Base-by-base conservation (phyloP, 2,888 invertebrate genomes). In the Cryptocephalus primarius region DNA sequence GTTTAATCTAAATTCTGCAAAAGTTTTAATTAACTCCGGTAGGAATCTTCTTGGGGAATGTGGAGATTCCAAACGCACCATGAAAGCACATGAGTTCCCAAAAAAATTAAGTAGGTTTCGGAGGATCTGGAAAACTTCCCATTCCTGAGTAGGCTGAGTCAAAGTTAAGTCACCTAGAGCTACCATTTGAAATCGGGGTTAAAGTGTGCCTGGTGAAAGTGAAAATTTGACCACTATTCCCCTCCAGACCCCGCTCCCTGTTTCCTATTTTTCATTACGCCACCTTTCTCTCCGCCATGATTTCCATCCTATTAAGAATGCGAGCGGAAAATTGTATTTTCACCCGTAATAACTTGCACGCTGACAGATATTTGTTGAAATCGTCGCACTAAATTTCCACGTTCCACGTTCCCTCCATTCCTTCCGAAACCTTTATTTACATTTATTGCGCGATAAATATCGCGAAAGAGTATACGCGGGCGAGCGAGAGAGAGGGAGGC, bases 291-390 rank as follows among this genome's bases (percentile, higher is more conserved):
- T 55, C 3, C 2, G 58, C 62, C 58, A 56, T 62, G 60, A 61
- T 63, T 64, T 60, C 60, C 64, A 60, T 65, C 61, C 63, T 64
- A 65, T 64, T 64, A 63, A 62, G 63, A 63, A 64, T 60, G 60
- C 60, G 60, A 22, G 22, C 22, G 22, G 52, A 59, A 60, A 61
- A 63, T 63, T 63, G 61, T 61, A 60, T 61, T 60, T 55, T 50
- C 54, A 54, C 55, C 55, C 53, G 45, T 36, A 36, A 12, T 22
- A 22, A 22, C 22, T 22, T 22, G 11, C 55, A 52, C 49, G 57
- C 56, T 62, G 62, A 61, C 61, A 60, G 60, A 60, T 60, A 62
- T 62, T 61, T 60, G 60, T 60, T 58, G 56, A 58, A 59, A 58
- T 61, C 56, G 58, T 55, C 55, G 54, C 48, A 45, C 48, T 56